These are phyloP conservation scores for Zaprionus capensis DNA, from an alignment of 1,140 invertebrate genomes.

Conservation along the genomic window DNA sequence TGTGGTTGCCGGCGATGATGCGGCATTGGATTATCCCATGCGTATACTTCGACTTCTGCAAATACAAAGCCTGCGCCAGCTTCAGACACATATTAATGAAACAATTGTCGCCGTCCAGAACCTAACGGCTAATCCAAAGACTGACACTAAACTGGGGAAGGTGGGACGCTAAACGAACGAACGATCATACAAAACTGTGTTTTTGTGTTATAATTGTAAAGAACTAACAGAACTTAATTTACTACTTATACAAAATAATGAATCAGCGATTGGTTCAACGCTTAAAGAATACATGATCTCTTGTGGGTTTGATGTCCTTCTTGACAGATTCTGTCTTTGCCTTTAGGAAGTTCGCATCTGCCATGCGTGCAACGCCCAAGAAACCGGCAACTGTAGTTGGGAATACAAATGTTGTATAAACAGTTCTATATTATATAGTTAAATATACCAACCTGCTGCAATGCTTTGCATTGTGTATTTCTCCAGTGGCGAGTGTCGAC, in stretches of 20 bases:
- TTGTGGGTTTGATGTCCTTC: slow-evolving; percentile 20
- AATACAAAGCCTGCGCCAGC: slow-evolving; percentile 94
- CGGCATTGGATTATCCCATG: slow-evolving; percentile 90
- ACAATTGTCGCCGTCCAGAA: slow-evolving; percentile 95
- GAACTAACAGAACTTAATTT: slow-evolving; percentile 37
- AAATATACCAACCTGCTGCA: slow-evolving; percentile 48
- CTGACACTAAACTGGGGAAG: slow-evolving; percentile 96
- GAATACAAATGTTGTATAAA: background rate
- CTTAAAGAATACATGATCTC: slow-evolving; percentile 60
- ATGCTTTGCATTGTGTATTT: slow-evolving; percentile 66
- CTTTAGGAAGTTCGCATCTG: slow-evolving; percentile 64
- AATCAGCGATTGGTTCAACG: slow-evolving; percentile 39
- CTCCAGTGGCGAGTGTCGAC: slow-evolving; percentile 47
- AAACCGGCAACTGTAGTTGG: slow-evolving; percentile 47
- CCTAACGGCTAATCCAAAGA: slow-evolving; percentile 98
- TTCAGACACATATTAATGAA: slow-evolving; percentile 98
- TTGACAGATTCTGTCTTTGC: slow-evolving; percentile 29
- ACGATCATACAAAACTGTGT: background rate
- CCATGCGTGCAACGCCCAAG: slow-evolving; percentile 63
- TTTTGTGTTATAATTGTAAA: slow-evolving; percentile 25
- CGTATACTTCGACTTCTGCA: slow-evolving; percentile 94
- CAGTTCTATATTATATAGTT: background rate
- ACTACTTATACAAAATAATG: slow-evolving; percentile 18
- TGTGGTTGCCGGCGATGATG: slow-evolving; percentile 86
- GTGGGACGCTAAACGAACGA: slow-evolving; percentile 87